Conservation (phyloP, 1,140 invertebrate genomes). For the Drosophila mojavensis region DNA sequence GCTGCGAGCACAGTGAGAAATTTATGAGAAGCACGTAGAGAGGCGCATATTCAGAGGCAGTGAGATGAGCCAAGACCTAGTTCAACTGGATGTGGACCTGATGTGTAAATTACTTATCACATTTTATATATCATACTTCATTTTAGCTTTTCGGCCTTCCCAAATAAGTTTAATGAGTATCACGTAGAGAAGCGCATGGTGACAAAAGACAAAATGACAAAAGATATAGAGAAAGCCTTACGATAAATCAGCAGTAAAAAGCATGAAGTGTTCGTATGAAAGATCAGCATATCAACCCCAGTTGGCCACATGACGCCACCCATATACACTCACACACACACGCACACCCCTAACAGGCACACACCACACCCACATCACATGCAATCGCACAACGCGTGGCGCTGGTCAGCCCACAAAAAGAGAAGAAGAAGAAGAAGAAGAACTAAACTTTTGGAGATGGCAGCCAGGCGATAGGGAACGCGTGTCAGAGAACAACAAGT, state of each 20-base stretch:
- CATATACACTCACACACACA: neutral
- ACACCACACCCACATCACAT: conserved; percentile 31
- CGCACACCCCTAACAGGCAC: conserved; percentile 31
- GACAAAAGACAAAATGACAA: neutral
- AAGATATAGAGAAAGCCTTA: neutral
- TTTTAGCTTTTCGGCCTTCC: too few species aligned
- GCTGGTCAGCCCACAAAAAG: conserved; percentile 64
- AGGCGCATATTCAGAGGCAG: neutral
- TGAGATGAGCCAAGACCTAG: neutral
- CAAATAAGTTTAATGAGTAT: too few species aligned
- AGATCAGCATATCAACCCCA: conserved; percentile 55
- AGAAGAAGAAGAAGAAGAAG: conserved; percentile 1
- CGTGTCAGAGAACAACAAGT: conserved; percentile 78
- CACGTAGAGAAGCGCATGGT: neutral
- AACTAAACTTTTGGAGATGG: conserved; percentile 30
- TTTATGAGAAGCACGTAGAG: conserved; percentile 46
- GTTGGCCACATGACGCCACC: conserved; percentile 58
- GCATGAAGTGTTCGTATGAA: conserved; percentile 7
- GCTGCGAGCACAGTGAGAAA: conserved; percentile 31
- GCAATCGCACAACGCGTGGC: conserved; percentile 59
- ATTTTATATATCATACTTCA: too few species aligned
- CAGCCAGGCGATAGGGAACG: conserved; percentile 57
- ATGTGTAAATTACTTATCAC: too few species aligned
- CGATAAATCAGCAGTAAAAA: neutral
- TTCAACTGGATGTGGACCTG: too few species aligned